A percentile compares a stretch with the other conserved stretches of the same genome.
Evolutionary conservation across 2,888 invertebrate genomes (phyloP).

Genomic region (Caradrina clavipalpis): DNA sequence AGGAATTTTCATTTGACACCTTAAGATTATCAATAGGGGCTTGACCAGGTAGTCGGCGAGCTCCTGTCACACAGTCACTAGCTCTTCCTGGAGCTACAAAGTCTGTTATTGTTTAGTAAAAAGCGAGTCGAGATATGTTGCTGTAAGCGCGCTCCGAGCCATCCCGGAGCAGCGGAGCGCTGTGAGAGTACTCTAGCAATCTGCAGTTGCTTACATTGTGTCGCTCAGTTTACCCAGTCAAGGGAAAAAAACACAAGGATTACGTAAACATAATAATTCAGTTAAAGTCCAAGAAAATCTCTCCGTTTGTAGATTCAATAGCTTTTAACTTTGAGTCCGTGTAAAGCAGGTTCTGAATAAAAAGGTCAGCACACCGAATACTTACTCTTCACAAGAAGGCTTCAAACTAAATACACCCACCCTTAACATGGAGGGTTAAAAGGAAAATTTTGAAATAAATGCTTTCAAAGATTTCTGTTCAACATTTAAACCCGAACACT

Average conservation of each 20-base stretch:
- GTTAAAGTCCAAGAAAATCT: not conserved
- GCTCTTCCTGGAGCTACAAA: not conserved
- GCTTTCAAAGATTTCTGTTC: constrained; percentile 19
- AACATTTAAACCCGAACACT: constrained; percentile 11
- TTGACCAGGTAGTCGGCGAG: too few relatives aligned
- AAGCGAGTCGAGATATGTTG: constrained; percentile 3
- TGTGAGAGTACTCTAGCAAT: not conserved
- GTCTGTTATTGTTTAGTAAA: constrained; percentile 1
- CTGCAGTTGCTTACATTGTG: not conserved
- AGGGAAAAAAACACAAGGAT: not conserved
- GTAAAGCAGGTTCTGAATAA: constrained; percentile 4
- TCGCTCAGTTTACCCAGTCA: not conserved
- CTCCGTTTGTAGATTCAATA: constrained; percentile 17
- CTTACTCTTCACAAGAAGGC: constrained; percentile 29
- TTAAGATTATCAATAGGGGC: too few relatives aligned
- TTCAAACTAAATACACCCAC: constrained; percentile 25
- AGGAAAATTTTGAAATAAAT: constrained; percentile 27
- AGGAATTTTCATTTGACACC: too few relatives aligned
- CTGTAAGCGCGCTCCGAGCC: not conserved
- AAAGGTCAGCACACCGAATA: constrained; percentile 30
- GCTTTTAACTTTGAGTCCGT: constrained; percentile 28
- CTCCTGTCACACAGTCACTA: not conserved
- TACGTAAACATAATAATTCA: constrained; percentile 5
- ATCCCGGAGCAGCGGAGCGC: not conserved
- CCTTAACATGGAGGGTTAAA: constrained; percentile 18